Conservation (phyloP, 2,113 vertebrate genomes). For the Lophotis ruficrista region DNA sequence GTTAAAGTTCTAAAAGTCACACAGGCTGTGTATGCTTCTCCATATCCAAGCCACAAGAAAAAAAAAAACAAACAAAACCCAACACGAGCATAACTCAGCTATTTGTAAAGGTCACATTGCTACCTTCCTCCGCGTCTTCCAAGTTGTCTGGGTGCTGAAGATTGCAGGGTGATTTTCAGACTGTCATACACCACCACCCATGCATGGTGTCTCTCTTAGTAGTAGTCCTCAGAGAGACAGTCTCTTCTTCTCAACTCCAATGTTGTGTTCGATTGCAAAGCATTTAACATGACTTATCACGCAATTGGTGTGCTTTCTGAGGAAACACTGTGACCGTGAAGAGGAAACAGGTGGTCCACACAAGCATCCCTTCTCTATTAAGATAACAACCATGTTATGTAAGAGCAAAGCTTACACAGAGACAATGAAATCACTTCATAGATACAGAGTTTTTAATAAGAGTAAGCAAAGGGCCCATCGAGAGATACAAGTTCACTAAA, state of each 20-base stretch:
- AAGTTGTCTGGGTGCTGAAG: neutral
- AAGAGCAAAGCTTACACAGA: neutral
- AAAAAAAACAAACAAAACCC: neutral
- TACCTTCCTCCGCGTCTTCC: neutral
- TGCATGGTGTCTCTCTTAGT: fast-evolving
- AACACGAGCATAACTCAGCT: neutral
- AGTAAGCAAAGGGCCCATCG: fast-evolving
- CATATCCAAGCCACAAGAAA: slow-evolving; percentile 23
- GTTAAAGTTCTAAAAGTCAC: neutral
- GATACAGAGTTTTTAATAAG: neutral
- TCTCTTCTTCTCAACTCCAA: neutral
- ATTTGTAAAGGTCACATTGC: neutral
- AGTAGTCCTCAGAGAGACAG: neutral
- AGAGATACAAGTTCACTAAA: neutral
- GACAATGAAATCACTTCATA: neutral
- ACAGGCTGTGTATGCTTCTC: neutral
- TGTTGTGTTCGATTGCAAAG: neutral
- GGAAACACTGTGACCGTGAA: neutral
- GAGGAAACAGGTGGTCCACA: neutral
- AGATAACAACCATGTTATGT: neutral
- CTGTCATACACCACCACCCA: neutral
- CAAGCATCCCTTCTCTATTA: neutral
- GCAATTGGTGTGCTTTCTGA: neutral
- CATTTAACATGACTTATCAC: neutral
- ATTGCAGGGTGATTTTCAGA: neutral